Conservation (phyloP, 1,140 invertebrate species). For the Tetramorium simillimum region DNA sequence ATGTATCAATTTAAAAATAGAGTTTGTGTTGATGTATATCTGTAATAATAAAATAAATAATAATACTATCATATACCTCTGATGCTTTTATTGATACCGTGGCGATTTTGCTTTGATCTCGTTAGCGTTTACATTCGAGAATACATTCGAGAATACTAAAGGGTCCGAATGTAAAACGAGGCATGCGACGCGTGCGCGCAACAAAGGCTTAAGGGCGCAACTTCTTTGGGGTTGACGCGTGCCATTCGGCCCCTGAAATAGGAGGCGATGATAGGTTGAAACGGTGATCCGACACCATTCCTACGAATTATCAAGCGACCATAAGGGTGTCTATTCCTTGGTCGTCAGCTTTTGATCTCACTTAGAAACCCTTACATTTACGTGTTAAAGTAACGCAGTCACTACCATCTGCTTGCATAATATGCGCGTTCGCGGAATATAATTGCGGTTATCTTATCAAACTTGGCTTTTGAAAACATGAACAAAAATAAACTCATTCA, state of each 20-base stretch:
- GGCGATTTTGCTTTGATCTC: constrained; percentile 40
- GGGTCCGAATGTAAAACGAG: constrained; percentile 60
- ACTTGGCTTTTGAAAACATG: background rate
- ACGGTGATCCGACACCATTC: constrained; percentile 71
- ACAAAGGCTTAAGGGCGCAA: constrained; percentile 68
- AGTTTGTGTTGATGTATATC: background rate
- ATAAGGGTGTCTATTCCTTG: constrained; percentile 20
- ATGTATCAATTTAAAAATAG: constrained; percentile 11
- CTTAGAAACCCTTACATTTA: background rate
- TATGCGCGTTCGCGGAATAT: background rate
- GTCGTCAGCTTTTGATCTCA: constrained; percentile 50
- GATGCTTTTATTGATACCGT: constrained; percentile 19
- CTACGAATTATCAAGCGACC: constrained; percentile 69
- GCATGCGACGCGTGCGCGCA: constrained; percentile 57
- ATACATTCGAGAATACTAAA: constrained; percentile 51
- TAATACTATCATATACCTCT: background rate
- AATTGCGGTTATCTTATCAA: constrained; percentile 20
- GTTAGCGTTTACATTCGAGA: constrained; percentile 61
- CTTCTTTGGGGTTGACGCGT: constrained; percentile 66
- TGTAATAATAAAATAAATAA: constrained; percentile 22
- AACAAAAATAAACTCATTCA: background rate
- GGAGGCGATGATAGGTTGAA: constrained; percentile 77
- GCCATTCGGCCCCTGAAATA: constrained; percentile 73
- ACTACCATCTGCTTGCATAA: constrained; percentile 33
- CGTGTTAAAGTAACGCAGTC: constrained; percentile 38